Base-by-base conservation (phyloP, 2,888 invertebrate genomes). In the Monochamus alternatus region DNA sequence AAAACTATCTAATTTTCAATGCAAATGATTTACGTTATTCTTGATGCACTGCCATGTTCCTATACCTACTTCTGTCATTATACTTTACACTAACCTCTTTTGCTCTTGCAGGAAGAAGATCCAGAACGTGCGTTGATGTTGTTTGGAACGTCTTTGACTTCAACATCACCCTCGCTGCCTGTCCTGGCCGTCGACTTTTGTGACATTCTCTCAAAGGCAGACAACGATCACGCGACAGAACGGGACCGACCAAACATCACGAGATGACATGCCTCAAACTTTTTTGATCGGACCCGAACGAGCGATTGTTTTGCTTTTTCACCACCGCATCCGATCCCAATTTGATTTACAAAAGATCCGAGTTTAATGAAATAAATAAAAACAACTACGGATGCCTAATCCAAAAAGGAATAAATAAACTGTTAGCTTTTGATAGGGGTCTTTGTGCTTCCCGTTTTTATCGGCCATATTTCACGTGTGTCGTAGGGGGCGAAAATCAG, bases 141-240 rank as follows among this genome's bases (percentile, higher is more conserved):
- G 22, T 44, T 12, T 7, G n/a, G 64, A 51, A 60, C 30, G n/a
- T 76, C 77, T 14, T 69, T 43, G 66, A 64, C 55, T 63, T 80
- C 80, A 14, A 75, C 81, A 80, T 81, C 80, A 63, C 80, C 82
- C 47, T 80, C 80, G 77, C 80, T 81, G 66, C 77, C 74, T 32
- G 78, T 76, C 75, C 78, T 80, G 10, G 78, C 79, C 68, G 79
- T 69, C 62, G 80, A 80, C 68, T 78, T 80, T 75, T 75, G 79
- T 77, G 82, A 81, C 82, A 82, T 82, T 74, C 77, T 78, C 60
- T 62, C 65, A 65, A 62, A n/a, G 51, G 59, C 63, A 38, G 52
- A 43, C 62, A 65, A 65, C 71, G 63, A 71, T 63, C 69, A 44
- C 62, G 30, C 30, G 51, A 51, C 71, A 14, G 14, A 63, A 62